These are phyloP conservation scores for Baryphthengus martii DNA, from an alignment of 2,113 vertebrate species.

Conservation along the genomic window DNA sequence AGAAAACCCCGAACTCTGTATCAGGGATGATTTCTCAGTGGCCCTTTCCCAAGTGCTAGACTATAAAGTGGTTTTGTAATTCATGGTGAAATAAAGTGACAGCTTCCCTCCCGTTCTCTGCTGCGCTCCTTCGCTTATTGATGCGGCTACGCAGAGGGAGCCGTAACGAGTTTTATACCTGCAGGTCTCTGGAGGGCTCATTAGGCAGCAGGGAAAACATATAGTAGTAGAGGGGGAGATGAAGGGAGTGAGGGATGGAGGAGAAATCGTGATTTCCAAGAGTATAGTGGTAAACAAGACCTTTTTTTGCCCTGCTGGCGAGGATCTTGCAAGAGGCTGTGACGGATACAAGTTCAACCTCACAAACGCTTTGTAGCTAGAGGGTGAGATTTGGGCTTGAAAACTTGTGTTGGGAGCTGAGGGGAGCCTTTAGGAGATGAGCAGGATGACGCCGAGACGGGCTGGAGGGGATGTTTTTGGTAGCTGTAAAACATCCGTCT, in stretches of 20 bases:
- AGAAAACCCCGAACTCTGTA: slow-evolving; percentile 48
- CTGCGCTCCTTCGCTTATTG: slow-evolving; percentile 66
- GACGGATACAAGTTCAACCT: neutral
- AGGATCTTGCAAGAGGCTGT: neutral
- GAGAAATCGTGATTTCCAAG: slow-evolving; percentile 66
- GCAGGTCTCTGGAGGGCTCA: slow-evolving; percentile 77
- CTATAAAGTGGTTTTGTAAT: slow-evolving; percentile 74
- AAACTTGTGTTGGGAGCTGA: neutral
- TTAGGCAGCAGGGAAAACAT: slow-evolving; percentile 76
- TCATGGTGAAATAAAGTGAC: slow-evolving; percentile 72
- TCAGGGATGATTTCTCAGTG: slow-evolving; percentile 45
- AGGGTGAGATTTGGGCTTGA: neutral
- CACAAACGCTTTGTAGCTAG: neutral
- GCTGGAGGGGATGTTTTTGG: neutral
- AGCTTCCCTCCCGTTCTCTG: slow-evolving; percentile 54
- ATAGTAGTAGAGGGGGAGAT: slow-evolving; percentile 60
- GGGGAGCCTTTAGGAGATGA: neutral
- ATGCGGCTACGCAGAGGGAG: slow-evolving; percentile 62
- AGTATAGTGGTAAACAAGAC: slow-evolving; percentile 40
- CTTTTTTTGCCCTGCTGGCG: neutral
- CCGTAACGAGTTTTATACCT: slow-evolving; percentile 76
- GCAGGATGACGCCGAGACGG: neutral
- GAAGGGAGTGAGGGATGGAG: slow-evolving; percentile 59
- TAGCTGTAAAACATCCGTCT: neutral
- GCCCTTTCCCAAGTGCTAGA: slow-evolving; percentile 17